Base-by-base conservation (phyloP, 2,797 vertebrate species). In the Amazona finschi region DNA sequence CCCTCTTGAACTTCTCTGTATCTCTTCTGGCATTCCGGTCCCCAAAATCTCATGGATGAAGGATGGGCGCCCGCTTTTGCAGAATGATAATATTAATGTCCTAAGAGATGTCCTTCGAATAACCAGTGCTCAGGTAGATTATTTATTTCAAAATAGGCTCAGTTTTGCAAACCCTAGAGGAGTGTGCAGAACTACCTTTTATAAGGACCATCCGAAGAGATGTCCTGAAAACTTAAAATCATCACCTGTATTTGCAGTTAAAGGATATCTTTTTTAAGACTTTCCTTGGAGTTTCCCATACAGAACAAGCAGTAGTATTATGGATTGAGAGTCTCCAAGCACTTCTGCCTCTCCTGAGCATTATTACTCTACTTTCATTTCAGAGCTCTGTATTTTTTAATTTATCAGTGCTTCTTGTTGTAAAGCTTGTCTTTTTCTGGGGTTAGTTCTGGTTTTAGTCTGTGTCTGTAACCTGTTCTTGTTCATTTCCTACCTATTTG, bases 31-130 rank as follows among this genome's bases (percentile, higher is more conserved):
- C 57, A 98, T 99, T 89, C 99, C 99, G 14, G 41, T 96, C 20
- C 99, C 99, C 64, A 98, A 98, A 94, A 96, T 99, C 79, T 99
- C 98, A 15, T 99, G 99, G 99, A 97, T 99, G 98, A 99, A 99
- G 97, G 99, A 99, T 70, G 99, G 99, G 18, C 98, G 98, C 18
- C 99, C 98, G 0, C 98, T 99, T 55, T 98, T 98, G 39, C 98
- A 98, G 92, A 98, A 95, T 2, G 98, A 98, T 38, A 97, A 98
- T 47, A 36, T 98, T 69, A 98, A 97, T 13, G 88, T 98, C 66
- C 96, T 99, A 18, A 97, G 97, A 91, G 98, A 98, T 75, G 75
- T 98, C 67, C 98, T 99, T 83, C 98, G 61, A 53, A 97, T 99
- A 93, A 95, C 98, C 74, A 99, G 98, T 31, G 98, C 98, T 87